Evolutionary conservation across 1,140 invertebrate species (phyloP), one percentile per base, ranked within the genome.

Genomic region (Potamilus streckersoni): DNA sequence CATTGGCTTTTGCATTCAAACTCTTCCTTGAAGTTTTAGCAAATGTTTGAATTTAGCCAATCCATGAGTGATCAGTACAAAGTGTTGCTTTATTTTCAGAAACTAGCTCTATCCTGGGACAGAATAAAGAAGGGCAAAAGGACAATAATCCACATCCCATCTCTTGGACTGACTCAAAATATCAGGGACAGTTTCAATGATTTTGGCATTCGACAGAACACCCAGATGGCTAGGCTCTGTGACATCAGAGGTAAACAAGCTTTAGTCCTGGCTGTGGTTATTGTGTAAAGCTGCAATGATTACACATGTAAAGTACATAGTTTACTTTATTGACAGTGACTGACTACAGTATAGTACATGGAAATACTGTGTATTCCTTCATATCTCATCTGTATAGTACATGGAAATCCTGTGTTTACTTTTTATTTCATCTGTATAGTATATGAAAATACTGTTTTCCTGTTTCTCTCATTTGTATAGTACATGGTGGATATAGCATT

Each of bases 121-220:
- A 75, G 84, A 65, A 86, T 90, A 17, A 89, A 86, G 71, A 82
- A 83, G 23, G 85, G 83, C 3, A 83, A 80, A 57, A 74, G 88
- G 16, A 85, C 89, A 14, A 75, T 90, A 56, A 88, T 90, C 55
- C 90, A 90, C 71, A 80, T 90, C 57, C 89, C 90, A 38, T 90
- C 89, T 14, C 81, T 90, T 38, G 90, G 90, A 19, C 82, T 85
- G 31, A 79, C 78, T 13, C 85, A 89, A 71, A 78, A 82, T 17
- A 83, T 89, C 19, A 76, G 90, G 67, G 82, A 86, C 49, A 85
- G 80, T 78, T 86, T 90, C 55, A 80, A 81, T 66, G 85, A 88
- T 58, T 84, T 90, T 78, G 80, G 83, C 27, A 85, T 88, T 19
- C 60, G 80, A 27, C 88, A 90, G 75, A 90, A 90, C 79, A 83